Conservation (phyloP, 2,113 vertebrate species). For the Sinocyclocheilus grahami region DNA sequence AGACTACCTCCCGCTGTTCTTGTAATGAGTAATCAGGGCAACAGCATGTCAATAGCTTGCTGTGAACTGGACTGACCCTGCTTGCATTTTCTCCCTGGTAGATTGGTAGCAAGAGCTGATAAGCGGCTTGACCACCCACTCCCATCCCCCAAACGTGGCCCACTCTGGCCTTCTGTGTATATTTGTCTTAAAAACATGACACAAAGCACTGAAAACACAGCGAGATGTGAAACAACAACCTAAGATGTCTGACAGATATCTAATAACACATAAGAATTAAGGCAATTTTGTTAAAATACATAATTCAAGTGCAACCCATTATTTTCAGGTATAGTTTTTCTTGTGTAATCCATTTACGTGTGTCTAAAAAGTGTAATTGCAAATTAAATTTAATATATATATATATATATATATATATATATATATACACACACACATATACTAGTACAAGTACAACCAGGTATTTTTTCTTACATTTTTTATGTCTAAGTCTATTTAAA, state of each 20-base stretch:
- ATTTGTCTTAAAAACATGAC: background rate
- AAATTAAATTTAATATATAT: background rate
- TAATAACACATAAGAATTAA: background rate
- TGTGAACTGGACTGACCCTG: slow-evolving; percentile 80
- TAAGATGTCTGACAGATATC: background rate
- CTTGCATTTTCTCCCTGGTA: slow-evolving; percentile 61
- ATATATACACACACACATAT: too few species aligned
- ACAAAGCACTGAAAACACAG: background rate
- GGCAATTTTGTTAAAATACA: background rate
- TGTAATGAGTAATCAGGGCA: slow-evolving; percentile 76
- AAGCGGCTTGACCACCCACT: slow-evolving; percentile 72
- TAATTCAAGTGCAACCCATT: background rate
- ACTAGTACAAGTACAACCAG: too few species aligned
- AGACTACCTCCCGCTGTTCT: slow-evolving; percentile 74
- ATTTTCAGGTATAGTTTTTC: background rate
- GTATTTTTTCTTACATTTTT: too few species aligned
- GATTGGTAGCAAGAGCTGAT: slow-evolving; percentile 65
- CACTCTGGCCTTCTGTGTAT: slow-evolving; percentile 8
- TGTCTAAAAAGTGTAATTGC: too few species aligned
- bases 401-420: background rate
- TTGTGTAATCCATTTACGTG: background rate
- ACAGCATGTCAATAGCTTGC: slow-evolving; percentile 77
- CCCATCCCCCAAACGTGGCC: slow-evolving; percentile 48
- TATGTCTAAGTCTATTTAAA: background rate
- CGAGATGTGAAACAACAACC: background rate